A percentile compares a stretch with the other conserved stretches of the same genome.
Conservation (phyloP, 2,797 vertebrate species). For the Coregonus ussuriensis region DNA sequence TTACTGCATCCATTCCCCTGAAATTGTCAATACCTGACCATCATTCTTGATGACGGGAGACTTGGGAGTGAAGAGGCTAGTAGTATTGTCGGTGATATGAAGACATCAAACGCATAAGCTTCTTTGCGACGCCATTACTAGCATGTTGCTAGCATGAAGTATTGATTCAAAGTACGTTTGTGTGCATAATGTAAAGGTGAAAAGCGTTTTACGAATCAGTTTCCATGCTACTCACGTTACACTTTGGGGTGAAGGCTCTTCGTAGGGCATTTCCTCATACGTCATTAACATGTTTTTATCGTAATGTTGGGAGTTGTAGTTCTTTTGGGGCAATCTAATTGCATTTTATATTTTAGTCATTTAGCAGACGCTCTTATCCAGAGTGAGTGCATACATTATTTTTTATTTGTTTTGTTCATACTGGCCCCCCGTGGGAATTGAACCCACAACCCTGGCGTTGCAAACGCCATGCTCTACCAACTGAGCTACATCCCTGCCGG, state of each 20-base stretch:
- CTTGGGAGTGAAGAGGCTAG: no score
- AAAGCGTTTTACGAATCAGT: not conserved
- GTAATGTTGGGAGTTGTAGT: constrained; percentile 21
- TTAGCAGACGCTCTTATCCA: no score
- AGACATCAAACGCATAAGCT: not conserved
- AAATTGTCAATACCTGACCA: not conserved
- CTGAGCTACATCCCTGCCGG: no score
- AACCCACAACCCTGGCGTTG: no score
- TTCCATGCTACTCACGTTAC: not conserved
- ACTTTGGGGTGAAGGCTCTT: not conserved
- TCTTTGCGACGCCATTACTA: not conserved
- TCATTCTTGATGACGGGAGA: not conserved
- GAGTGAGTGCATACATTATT: no score
- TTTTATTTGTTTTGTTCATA: no score
- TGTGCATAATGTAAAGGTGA: not conserved
- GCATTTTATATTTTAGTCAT: no score
- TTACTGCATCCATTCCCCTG: not conserved
- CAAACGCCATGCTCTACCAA: no score
- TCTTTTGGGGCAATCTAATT: not conserved
- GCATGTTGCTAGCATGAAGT: not conserved
- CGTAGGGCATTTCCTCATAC: not conserved
- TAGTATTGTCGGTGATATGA: not conserved
- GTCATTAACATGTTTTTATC: not conserved
- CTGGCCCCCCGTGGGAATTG: no score
- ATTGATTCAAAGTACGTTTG: not conserved